Base-by-base conservation (phyloP, 2,888 invertebrate species). In the Andrena minutula region DNA sequence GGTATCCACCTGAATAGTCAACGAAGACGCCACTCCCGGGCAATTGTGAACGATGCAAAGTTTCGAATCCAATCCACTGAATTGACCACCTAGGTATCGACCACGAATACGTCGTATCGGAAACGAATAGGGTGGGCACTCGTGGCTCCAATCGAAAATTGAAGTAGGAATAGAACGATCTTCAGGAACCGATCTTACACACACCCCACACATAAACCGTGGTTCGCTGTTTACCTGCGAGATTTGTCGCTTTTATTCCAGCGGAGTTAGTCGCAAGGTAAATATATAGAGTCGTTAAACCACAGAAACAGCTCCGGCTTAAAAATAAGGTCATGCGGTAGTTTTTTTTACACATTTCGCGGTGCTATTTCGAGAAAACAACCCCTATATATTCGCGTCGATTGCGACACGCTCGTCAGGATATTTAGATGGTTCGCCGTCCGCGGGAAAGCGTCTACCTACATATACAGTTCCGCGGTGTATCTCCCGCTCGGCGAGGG, bases 251-350 rank as follows among this genome's bases (percentile, higher is more conserved):
- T 51, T 51, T 20, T 51, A 51, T 20, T 51, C 20, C 51, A 20
- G 8, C 51, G 8, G 51, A 51, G 20, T 51, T 20, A 20, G 20
- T 51, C 41, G 56, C 35, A 32, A n/a, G 20, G 20, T 20, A 60
- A 60, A 47, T 30, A 16, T 30, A 16, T 41, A 41, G 4, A 26
- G 32, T 16, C 12, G 16, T 16, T 20, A 47, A 49, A 30, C 6
- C 26, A n/a, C 4, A 4, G 51, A 23, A 71, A 51, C 23, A 23
- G 7, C 64, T 26, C 3, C 8, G 23, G 20, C 16, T 51, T 12
- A 16, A 20, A 56, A 73, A 56, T 53, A 28, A 69, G 41, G 32
- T 69, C 26, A 58, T 41, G 69, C 35, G 41, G n/a, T n/a, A 10
- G 4, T 23, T 20, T 51, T 56, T 26, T n/a, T n/a, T 64, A 1